A percentile compares a stretch with the other conserved stretches of the same genome.
Evolutionary conservation across 2,888 invertebrate species (phyloP).

Genomic region (Rhyacophila evoluta): DNA sequence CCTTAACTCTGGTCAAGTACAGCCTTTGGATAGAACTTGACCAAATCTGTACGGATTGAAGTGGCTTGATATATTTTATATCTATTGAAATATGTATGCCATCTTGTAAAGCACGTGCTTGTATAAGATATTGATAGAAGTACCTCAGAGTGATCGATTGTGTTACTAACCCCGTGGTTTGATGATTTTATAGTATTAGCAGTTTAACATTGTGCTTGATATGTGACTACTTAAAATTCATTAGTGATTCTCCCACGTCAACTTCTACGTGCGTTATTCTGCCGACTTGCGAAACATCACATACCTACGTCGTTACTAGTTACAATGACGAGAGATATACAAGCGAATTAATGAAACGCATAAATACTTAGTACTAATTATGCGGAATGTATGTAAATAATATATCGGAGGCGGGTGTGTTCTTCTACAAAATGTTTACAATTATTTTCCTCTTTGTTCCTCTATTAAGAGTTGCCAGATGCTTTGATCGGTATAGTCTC

Average conservation of each 20-base stretch:
- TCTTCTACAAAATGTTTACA: not conserved
- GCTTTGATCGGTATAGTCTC: constrained; percentile 6
- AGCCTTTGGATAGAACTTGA: too few relatives aligned
- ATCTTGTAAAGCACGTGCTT: too few relatives aligned
- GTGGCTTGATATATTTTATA: too few relatives aligned
- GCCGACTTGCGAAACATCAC: not conserved
- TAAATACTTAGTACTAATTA: not conserved
- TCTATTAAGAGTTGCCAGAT: not conserved
- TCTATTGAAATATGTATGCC: too few relatives aligned
- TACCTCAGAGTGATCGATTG: too few relatives aligned
- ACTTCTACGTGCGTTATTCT: not conserved
- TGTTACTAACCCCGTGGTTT: too few relatives aligned
- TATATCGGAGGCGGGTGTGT: not conserved
- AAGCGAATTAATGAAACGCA: not conserved
- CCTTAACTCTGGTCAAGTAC: too few relatives aligned
- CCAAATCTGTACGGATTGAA: too few relatives aligned
- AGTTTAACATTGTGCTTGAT: too few relatives aligned
- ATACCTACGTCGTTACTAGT: not conserved
- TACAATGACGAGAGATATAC: not conserved
- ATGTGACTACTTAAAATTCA: not conserved
- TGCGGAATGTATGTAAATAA: not conserved
- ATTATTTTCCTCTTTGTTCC: not conserved
- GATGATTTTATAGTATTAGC: too few relatives aligned
- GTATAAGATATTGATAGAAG: too few relatives aligned
- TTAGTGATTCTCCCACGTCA: not conserved